Evolutionary conservation across 2,113 vertebrate species (phyloP).

Genomic region (Callipepla californica): DNA sequence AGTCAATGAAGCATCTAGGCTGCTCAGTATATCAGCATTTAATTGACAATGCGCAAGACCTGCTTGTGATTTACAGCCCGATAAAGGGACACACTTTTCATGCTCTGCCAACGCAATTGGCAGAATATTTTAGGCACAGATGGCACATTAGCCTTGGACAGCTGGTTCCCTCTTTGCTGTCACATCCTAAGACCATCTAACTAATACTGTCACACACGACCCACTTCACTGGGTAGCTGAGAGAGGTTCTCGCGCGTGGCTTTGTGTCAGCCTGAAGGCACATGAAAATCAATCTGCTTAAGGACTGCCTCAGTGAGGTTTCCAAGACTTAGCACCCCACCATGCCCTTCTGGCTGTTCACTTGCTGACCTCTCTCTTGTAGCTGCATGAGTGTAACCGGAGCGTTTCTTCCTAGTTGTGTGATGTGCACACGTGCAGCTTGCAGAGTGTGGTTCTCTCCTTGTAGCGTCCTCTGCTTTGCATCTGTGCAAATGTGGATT

Average conservation of each 20-base stretch:
- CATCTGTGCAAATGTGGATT: background rate
- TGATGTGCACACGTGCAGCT: background rate
- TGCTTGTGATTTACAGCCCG: constrained; percentile 89
- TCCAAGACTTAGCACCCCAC: constrained; percentile 38
- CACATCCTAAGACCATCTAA: constrained; percentile 78
- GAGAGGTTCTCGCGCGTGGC: constrained; percentile 43
- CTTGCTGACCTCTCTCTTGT: constrained; percentile 28
- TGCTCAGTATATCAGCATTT: constrained; percentile 77
- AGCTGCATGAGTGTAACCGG: background rate
- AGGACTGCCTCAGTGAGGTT: constrained; percentile 43
- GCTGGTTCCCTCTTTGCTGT: constrained; percentile 80
- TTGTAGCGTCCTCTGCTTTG: background rate
- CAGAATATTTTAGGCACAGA: constrained; percentile 82
- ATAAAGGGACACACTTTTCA: constrained; percentile 84
- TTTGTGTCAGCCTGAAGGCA: constrained; percentile 60
- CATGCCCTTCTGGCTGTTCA: constrained; percentile 21
- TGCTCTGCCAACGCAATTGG: constrained; percentile 80
- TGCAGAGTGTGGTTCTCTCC: background rate
- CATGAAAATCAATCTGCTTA: constrained; percentile 69
- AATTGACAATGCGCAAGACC: constrained; percentile 86
- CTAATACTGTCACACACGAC: constrained; percentile 74
- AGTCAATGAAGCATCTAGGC: constrained; percentile 68
- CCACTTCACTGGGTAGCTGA: constrained; percentile 74
- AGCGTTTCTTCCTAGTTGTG: background rate
- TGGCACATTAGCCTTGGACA: constrained; percentile 86